A percentile compares a stretch with the other conserved stretches of the same genome.
These are phyloP conservation scores for Rhagonycha lutea DNA, from an alignment of 2,888 invertebrate genomes.

Conservation along the genomic window DNA sequence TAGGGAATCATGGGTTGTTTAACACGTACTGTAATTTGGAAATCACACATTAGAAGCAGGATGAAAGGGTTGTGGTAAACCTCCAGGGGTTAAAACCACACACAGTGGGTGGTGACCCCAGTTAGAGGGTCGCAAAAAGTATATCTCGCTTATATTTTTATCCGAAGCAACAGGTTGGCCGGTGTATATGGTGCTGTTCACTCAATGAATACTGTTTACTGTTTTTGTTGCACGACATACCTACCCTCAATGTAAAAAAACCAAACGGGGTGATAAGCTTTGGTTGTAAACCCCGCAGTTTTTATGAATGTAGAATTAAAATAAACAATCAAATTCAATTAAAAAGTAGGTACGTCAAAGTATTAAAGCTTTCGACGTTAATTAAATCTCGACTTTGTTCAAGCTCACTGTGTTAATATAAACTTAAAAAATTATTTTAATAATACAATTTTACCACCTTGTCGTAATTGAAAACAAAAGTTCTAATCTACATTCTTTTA, in stretches of 20 bases:
- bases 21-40: slow-evolving; percentile 35
- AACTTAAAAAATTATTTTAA: not conserved
- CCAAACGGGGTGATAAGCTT: slow-evolving; percentile 3
- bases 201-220: slow-evolving; percentile 31
- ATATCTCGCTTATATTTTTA: slow-evolving; percentile 33
- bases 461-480: not conserved
- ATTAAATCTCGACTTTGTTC: slow-evolving; percentile 1
- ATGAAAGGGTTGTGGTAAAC: slow-evolving; percentile 42
- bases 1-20: slow-evolving; percentile 29
- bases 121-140: slow-evolving; percentile 33
- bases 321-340: slow-evolving; percentile 2
- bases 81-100: slow-evolving; percentile 39
- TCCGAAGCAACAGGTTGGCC: slow-evolving; percentile 31
- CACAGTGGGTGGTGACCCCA: slow-evolving; percentile 38
- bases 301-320: slow-evolving; percentile 3
- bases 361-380: slow-evolving; percentile 1
- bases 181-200: slow-evolving; percentile 28
- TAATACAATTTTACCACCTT: not conserved
- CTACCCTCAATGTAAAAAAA: slow-evolving; percentile 11
- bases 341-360: not conserved
- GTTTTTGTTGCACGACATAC: slow-evolving; percentile 31
- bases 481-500: not conserved
- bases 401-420: not conserved
- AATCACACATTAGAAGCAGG: slow-evolving; percentile 38
- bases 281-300: slow-evolving; percentile 2